Evolutionary conservation across 2,113 vertebrate genomes (phyloP).

Genomic region (Mola mola): DNA sequence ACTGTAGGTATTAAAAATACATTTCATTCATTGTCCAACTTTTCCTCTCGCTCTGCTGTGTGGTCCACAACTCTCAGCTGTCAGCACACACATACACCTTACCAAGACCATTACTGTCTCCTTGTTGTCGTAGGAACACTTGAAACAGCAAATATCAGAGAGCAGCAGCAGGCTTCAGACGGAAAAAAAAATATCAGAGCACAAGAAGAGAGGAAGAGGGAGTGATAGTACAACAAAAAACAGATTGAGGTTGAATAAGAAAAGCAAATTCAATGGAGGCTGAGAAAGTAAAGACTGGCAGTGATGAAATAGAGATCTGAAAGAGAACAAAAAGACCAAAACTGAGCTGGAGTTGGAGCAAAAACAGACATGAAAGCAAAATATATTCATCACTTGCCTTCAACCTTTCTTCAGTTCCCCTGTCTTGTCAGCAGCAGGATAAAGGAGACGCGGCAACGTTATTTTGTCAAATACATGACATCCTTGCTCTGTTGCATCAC

Average conservation of each 20-base stretch:
- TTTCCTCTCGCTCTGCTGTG: neutral
- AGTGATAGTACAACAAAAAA: slow-evolving; percentile 26
- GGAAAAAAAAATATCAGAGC: slow-evolving; percentile 27
- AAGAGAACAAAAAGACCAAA: slow-evolving; percentile 14
- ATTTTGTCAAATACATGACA: slow-evolving; percentile 31
- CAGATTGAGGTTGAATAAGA: slow-evolving; percentile 21
- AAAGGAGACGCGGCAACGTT: neutral
- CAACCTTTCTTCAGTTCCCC: neutral
- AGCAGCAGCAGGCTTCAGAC: slow-evolving; percentile 57
- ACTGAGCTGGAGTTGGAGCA: slow-evolving; percentile 2
- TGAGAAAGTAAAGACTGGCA: slow-evolving; percentile 20
- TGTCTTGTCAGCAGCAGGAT: slow-evolving; percentile 12
- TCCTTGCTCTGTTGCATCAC: slow-evolving; percentile 14
- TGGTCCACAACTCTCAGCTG: slow-evolving; percentile 29
- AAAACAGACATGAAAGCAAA: slow-evolving; percentile 22
- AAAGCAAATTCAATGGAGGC: slow-evolving; percentile 26
- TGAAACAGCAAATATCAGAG: slow-evolving; percentile 56
- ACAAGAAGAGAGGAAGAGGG: slow-evolving; percentile 6
- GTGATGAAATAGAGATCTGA: slow-evolving; percentile 32
- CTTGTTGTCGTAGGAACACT: slow-evolving; percentile 47
- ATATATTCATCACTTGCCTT: slow-evolving; percentile 4
- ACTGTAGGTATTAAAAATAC: slow-evolving; percentile 11
- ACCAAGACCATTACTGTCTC: slow-evolving; percentile 27
- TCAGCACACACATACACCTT: slow-evolving; percentile 11
- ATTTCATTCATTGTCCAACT: slow-evolving; percentile 4